Evolutionary conservation across 2,888 invertebrate species (phyloP), one percentile per base, ranked within the genome.

Genomic region (Philereme vetulata): DNA sequence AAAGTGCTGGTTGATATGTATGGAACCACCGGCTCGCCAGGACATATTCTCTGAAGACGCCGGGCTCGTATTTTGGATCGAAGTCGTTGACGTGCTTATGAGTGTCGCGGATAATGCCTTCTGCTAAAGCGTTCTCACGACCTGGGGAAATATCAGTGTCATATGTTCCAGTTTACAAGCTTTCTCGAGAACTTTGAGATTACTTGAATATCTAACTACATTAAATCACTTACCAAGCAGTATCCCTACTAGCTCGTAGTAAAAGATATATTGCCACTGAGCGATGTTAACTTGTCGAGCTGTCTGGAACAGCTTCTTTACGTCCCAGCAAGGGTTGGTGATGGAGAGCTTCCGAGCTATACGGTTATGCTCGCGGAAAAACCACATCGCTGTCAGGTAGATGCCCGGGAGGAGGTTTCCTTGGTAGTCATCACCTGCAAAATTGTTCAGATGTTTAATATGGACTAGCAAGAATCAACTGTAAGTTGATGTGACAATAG

Each of bases 291-390:
- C 95, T 57, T 96, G 92, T 66, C 96, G 91, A 5, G 78, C 72
- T 2, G 72, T 71, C 44, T 70, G 59, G 87, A 95, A 97, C 1
- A 97, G 80, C 3, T 95, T 96, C 85, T 97, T 96, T 75, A 97
- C 97, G 70, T 96, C 95, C 97, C 97, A 97, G 78, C 96, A 96
- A 0, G 96, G 96, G 84, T 97, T 97, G 0, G 97, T 88, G 44
- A 93, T 90, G 0, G 94, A 42, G 40, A 64, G 58, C 51, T 61
- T 53, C 11, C 64, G 40, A 5, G 64, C 58, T 6, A 64, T 34
- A 5, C 96, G 92, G 81, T 97, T 98, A 84, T 97, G 97, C 77
- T 97, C 96, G 55, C 97, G 91, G 53, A 72, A 76, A 60, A 77
- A 74, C 81, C 81, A 80, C 58, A 81, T 64, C 0, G 68, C 55